phyloP scores from a whole-genome alignment of 2,888 invertebrate genomes.

The Noctua comes region DNA sequence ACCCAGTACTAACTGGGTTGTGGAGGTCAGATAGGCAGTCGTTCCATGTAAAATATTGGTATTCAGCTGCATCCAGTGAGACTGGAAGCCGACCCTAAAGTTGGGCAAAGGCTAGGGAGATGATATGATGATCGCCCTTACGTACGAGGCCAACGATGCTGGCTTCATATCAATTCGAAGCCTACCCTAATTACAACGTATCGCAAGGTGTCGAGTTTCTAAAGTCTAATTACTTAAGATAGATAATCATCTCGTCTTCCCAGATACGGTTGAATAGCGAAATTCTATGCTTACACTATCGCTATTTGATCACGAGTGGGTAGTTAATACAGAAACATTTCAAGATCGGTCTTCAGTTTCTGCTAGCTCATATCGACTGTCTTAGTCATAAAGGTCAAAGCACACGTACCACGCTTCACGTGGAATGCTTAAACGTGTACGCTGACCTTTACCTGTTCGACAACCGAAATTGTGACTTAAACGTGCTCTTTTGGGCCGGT shows the following conservation, averaged over 20 bases:
- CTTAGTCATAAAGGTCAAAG: neutral
- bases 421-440: neutral
- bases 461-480: neutral
- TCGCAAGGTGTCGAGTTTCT: neutral
- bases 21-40: too few species aligned
- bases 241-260: neutral
- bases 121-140: too few species aligned
- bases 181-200: neutral
- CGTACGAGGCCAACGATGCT: neutral
- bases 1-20: too few species aligned
- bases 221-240: neutral
- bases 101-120: too few species aligned
- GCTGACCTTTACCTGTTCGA: neutral
- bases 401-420: neutral
- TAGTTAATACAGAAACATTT: constrained; percentile 6
- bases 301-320: neutral
- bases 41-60: too few species aligned
- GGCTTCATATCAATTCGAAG: neutral
- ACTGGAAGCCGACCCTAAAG: too few species aligned
- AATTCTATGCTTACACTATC: neutral
- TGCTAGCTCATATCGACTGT: neutral
- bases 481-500: neutral
- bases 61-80: too few species aligned
- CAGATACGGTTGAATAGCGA: neutral
- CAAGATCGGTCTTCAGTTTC: neutral